These are phyloP conservation scores for Propsilocerus akamusi DNA, from an alignment of 1,140 invertebrate species.

Conservation along the genomic window DNA sequence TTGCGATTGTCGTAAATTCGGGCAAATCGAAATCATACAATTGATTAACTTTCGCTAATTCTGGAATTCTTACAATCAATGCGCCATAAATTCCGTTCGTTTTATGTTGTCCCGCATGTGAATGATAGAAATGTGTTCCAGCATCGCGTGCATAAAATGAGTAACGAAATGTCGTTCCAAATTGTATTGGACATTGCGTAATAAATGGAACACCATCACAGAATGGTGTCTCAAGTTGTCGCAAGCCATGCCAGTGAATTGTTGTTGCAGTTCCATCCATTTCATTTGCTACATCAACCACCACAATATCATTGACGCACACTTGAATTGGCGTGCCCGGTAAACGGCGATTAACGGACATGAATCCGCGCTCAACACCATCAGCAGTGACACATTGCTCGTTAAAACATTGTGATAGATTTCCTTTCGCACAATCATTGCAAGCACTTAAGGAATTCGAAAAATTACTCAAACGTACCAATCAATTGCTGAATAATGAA, in stretches of 20 bases:
- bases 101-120: constrained; percentile 28
- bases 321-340: constrained; percentile 73
- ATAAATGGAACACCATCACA: constrained; percentile 75
- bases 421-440: constrained; percentile 36
- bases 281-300: constrained; percentile 65
- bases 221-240: constrained; percentile 54
- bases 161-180: constrained; percentile 34
- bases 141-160: constrained; percentile 25
- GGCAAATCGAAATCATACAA: constrained; percentile 23
- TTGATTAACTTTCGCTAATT: constrained; percentile 14
- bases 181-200: constrained; percentile 46
- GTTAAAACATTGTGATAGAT: constrained; percentile 35
- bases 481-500: too few species aligned
- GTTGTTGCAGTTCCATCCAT: constrained; percentile 48
- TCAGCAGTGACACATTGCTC: constrained; percentile 48
- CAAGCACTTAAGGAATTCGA: constrained; percentile 34
- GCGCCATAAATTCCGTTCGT: constrained; percentile 27
- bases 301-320: constrained; percentile 67
- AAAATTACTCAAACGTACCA: too few species aligned
- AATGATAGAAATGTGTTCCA: constrained; percentile 39
- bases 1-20: constrained; percentile 20
- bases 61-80: constrained; percentile 22
- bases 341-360: constrained; percentile 60
- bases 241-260: constrained; percentile 71
- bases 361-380: constrained; percentile 44